phyloP scores from a whole-genome alignment of 2,113 vertebrate species.

The Sardina pilchardus region DNA sequence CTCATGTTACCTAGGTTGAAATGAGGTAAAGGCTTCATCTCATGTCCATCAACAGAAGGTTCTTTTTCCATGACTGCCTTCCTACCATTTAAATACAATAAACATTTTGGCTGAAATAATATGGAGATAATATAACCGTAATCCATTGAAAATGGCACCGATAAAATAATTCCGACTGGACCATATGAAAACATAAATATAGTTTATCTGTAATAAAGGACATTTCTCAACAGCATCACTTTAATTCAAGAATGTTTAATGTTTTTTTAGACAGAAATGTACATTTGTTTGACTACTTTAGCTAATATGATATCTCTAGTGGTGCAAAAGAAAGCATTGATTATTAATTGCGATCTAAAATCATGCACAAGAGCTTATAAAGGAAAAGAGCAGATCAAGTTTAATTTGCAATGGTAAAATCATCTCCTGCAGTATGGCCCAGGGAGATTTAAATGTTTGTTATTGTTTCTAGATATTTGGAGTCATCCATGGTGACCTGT shows the following conservation, averaged over 20 bases:
- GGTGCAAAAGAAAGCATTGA: neutral
- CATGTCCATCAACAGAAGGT: neutral
- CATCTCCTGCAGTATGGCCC: conserved; percentile 28
- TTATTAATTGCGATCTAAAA: neutral
- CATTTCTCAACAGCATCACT: neutral
- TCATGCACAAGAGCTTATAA: neutral
- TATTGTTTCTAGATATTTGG: conserved; percentile 49
- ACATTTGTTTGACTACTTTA: too few species aligned
- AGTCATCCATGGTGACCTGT: conserved; percentile 42
- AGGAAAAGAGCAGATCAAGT: neutral
- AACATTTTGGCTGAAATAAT: too few species aligned
- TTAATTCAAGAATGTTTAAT: neutral
- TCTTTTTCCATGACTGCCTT: too few species aligned
- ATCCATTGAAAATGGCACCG: too few species aligned
- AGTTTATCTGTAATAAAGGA: neutral
- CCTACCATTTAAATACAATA: too few species aligned
- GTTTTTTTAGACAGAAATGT: neutral
- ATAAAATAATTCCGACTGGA: too few species aligned
- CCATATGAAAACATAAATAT: too few species aligned
- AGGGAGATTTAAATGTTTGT: conserved; percentile 34
- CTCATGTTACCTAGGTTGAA: neutral
- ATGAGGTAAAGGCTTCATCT: neutral
- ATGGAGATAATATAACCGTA: too few species aligned
- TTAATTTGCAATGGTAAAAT: conserved; percentile 29
- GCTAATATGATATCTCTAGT: neutral